Conservation (phyloP, 2,888 invertebrate species). For the Phania funesta region DNA sequence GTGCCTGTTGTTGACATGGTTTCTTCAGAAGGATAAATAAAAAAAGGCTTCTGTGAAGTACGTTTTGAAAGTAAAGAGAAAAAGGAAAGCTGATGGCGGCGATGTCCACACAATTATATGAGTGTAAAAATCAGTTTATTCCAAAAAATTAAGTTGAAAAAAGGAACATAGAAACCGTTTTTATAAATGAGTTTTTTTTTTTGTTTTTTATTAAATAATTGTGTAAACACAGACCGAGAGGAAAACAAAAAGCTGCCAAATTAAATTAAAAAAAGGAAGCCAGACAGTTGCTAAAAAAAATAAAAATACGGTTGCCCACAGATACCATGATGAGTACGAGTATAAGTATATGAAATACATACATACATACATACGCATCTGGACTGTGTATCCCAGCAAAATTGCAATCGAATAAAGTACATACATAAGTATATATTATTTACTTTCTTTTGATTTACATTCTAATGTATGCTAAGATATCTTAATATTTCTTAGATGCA, state of each 20-base stretch:
- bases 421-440: no score
- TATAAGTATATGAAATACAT: no score
- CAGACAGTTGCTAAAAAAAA: slow-evolving; percentile 31
- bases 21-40: slow-evolving; percentile 21
- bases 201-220: slow-evolving; percentile 7
- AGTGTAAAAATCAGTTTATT: slow-evolving; percentile 35
- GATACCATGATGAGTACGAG: not conserved
- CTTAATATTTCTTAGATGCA: no score
- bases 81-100: slow-evolving; percentile 42
- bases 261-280: slow-evolving; percentile 39
- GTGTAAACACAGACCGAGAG: slow-evolving; percentile 23
- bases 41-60: slow-evolving; percentile 15
- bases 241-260: slow-evolving; percentile 38
- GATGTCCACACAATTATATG: slow-evolving; percentile 37
- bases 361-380: no score
- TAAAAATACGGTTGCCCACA: not conserved
- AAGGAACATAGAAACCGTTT: slow-evolving; percentile 10
- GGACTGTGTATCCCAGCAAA: no score
- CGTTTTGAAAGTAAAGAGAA: slow-evolving; percentile 17
- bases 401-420: no score
- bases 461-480: no score
- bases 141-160: slow-evolving; percentile 38
- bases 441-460: no score
- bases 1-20: slow-evolving; percentile 49
- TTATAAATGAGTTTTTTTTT: slow-evolving; percentile 32